Evolutionary conservation across 2,113 vertebrate genomes (phyloP).

Genomic region (Crotalus tigris): DNA sequence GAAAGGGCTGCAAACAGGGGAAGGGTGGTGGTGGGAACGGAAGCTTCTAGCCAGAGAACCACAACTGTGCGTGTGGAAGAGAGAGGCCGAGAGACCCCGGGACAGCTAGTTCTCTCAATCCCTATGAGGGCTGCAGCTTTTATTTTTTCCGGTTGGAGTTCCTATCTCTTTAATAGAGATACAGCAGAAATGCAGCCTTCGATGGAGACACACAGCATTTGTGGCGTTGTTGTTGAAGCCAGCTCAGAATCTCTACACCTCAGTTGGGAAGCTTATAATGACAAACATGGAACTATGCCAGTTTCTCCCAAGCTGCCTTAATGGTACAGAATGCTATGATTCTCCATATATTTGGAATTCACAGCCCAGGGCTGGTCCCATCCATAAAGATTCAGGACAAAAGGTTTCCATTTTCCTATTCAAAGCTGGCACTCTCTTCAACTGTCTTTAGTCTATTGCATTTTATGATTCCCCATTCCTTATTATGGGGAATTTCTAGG

Average conservation of each 20-base stretch:
- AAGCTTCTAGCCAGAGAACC: slow-evolving; percentile 12
- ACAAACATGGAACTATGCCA: not conserved
- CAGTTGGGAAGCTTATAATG: not conserved
- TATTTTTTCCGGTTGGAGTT: not conserved
- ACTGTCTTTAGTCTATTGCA: not conserved
- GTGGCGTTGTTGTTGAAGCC: not conserved
- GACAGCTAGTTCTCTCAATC: not conserved
- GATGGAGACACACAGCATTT: not conserved
- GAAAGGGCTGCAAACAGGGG: slow-evolving; percentile 34
- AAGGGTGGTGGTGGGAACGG: slow-evolving; percentile 50
- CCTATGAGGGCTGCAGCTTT: not conserved
- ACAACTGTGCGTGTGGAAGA: slow-evolving; percentile 2
- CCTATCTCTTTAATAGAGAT: not conserved
- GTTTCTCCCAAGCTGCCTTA: not conserved
- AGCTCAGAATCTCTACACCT: not conserved
- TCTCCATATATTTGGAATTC: not conserved
- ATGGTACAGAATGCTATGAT: not conserved
- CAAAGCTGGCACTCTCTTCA: not conserved
- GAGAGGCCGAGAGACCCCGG: not conserved
- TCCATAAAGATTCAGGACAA: not conserved
- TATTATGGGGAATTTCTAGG: not conserved
- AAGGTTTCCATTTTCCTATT: not conserved
- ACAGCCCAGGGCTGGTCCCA: not conserved
- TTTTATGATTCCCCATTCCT: not conserved
- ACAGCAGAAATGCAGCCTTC: not conserved